Conservation (phyloP, 2,797 vertebrate genomes). For the Syngnathus acus region DNA sequence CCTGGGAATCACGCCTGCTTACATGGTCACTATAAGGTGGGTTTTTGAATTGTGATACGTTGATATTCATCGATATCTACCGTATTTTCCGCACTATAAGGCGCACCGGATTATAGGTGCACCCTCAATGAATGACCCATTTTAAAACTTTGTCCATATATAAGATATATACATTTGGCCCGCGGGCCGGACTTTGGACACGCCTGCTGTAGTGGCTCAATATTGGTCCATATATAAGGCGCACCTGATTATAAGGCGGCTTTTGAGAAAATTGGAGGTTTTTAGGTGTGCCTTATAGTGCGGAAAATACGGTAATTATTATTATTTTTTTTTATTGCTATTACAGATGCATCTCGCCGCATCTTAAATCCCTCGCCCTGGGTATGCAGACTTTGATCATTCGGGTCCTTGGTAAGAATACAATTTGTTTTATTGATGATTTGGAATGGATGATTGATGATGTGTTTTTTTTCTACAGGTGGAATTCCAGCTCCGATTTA, state of each 20-base stretch:
- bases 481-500: constrained; percentile 89
- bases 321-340: constrained; percentile 1
- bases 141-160: too few species aligned
- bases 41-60: constrained; percentile 2
- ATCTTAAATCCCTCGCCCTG: constrained; percentile 84
- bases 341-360: constrained; percentile 76
- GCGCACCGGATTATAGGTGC: too few species aligned
- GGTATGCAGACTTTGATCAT: constrained; percentile 73
- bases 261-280: too few species aligned
- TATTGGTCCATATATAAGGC: too few species aligned
- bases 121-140: too few species aligned
- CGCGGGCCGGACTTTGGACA: too few species aligned
- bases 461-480: constrained; percentile 55
- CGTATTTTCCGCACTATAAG: too few species aligned
- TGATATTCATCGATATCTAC: background rate
- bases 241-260: too few species aligned
- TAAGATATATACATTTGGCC: too few species aligned
- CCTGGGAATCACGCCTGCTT: constrained; percentile 82
- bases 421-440: background rate
- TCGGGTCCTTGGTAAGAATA: constrained; percentile 74
- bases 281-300: too few species aligned
- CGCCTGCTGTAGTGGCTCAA: too few species aligned
- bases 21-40: constrained; percentile 89
- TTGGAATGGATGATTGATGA: background rate
- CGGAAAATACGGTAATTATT: background rate